Evolutionary conservation across 2,797 vertebrate genomes (phyloP), one percentile per base, ranked within the genome.

Genomic region (Onychomys leucogaster): DNA sequence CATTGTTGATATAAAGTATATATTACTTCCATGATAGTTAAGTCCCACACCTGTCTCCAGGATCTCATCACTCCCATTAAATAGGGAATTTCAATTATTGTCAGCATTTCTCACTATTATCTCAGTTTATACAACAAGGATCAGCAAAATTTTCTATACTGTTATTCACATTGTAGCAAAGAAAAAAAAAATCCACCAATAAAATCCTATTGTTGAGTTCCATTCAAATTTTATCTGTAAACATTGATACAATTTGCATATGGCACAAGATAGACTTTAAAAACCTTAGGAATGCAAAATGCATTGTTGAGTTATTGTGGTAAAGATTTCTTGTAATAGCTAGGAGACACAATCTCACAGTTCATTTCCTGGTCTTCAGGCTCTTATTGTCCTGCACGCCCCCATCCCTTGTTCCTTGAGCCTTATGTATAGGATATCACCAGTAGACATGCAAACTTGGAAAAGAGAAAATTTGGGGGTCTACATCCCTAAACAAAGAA

Each of bases 211-310:
- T 37, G 7, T 32, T 61, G 32, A n/a, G 61, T 63, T 63, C n/a
- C n/a, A 92, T 65, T 14, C 88, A 89, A 41, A 73, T 41, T 85
- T 59, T 71, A 84, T 91, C 73, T n/a, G 81, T 27, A n/a, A 43
- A 92, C 16, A 71, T 0, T 46, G 52, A 86, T 6, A 61, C 27
- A 46, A 78, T 34, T 59, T 86, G 16, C 69, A 34, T 17, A 23
- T 71, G 55, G 59, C 41, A 82, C 25, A n/a, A 67, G 75, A 83
- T 25, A 61, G 17, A 23, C 29, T 43, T 90, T 76, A 32, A 91
- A 80, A 65, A 67, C n/a, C 46, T 46, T 86, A 77, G 27, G 90
- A 63, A 89, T 61, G 5, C 67, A 46, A 89, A 82, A 77, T 63
- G 8, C 32, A 41, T 32, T 61, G 59, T 83, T 83, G 57, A 81